phyloP scores from a whole-genome alignment of 2,888 invertebrate genomes.

The Hirtodrosophila duncani region DNA sequence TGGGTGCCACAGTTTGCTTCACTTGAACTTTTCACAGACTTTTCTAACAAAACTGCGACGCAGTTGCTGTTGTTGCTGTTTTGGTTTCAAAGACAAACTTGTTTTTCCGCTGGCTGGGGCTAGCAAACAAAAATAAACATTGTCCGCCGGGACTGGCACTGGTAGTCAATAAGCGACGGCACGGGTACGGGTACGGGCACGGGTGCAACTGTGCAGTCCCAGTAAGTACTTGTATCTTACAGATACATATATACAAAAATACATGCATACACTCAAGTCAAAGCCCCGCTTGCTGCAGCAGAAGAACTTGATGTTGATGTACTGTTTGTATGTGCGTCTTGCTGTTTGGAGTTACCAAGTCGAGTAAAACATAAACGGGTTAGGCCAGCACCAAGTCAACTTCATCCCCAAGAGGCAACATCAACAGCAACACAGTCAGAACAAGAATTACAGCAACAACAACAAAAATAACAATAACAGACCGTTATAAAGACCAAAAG shows the following conservation, averaged over 20 bases:
- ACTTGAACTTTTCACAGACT: constrained; percentile 43
- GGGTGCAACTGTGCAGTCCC: constrained; percentile 32
- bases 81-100: constrained; percentile 54
- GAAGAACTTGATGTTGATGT: constrained; percentile 51
- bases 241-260: constrained; percentile 49
- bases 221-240: constrained; percentile 50
- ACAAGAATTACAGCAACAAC: constrained; percentile 13
- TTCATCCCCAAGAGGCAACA: too few relatives aligned
- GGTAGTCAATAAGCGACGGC: constrained; percentile 57
- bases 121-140: constrained; percentile 59
- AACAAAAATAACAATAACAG: constrained; percentile 16
- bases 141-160: constrained; percentile 28
- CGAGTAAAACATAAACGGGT: constrained; percentile 64
- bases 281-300: neutral
- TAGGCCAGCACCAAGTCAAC: too few relatives aligned
- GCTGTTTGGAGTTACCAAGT: constrained; percentile 48
- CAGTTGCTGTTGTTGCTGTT: constrained; percentile 38
- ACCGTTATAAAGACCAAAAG: constrained; percentile 33
- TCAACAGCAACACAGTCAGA: constrained; percentile 16
- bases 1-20: constrained; percentile 37
- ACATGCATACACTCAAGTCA: constrained; percentile 16
- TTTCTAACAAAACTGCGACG: constrained; percentile 37
- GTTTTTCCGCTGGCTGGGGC: constrained; percentile 59
- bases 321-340: constrained; percentile 49
- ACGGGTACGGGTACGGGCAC: constrained; percentile 12